phyloP scores from a whole-genome alignment of 2,888 invertebrate genomes.

The Andrena chrysosceles region DNA sequence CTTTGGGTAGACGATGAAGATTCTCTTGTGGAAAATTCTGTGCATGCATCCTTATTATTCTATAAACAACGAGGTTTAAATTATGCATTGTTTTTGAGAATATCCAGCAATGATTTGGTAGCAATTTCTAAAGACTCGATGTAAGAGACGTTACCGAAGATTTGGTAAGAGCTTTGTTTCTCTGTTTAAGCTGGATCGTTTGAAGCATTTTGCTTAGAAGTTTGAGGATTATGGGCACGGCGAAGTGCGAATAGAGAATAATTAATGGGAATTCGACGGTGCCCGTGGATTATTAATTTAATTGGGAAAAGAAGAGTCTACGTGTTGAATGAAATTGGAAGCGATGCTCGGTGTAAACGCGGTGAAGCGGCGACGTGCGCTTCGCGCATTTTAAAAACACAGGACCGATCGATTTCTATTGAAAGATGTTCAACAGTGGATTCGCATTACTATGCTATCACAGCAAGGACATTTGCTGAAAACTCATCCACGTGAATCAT shows the following conservation, averaged over 20 bases:
- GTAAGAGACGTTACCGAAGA: no score
- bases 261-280: neutral
- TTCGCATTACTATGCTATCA: conserved; percentile 70
- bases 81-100: neutral
- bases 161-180: neutral
- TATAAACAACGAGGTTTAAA: neutral
- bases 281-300: neutral
- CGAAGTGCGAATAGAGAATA: neutral
- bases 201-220: neutral
- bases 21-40: neutral
- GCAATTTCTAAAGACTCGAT: no score
- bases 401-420: conserved; percentile 73
- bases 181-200: neutral
- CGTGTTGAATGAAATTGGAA: conserved; percentile 27
- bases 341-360: conserved; percentile 29
- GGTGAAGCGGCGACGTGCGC: conserved; percentile 55
- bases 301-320: neutral
- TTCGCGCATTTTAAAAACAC: conserved; percentile 66
- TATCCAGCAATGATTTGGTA: neutral
- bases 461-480: conserved; percentile 68
- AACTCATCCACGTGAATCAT: conserved; percentile 66
- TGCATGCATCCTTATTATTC: neutral
- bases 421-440: conserved; percentile 72
- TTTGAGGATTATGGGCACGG: neutral
- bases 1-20: conserved; percentile 34